These are phyloP conservation scores for Palythoa caribaeorum DNA, from an alignment of 92 coral and sea anemone genomes.

Conservation along the genomic window DNA sequence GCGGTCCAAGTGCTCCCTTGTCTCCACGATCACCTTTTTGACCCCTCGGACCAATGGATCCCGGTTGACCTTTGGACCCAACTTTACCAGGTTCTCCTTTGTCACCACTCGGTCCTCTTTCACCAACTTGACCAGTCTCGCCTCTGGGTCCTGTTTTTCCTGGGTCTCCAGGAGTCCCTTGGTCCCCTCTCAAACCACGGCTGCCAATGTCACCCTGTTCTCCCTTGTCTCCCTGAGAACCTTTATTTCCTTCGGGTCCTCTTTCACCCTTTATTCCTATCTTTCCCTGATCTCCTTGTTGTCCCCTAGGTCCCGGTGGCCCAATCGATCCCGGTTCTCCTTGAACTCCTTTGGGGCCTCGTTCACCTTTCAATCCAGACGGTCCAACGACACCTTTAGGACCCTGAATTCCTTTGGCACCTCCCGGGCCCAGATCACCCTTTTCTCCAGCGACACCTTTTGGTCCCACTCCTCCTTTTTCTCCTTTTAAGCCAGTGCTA, in stretches of 20 bases:
- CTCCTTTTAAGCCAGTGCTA: background rate
- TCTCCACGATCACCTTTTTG: constrained; percentile 7
- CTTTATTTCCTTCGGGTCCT: background rate
- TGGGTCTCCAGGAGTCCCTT: background rate
- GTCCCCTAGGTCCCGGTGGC: background rate
- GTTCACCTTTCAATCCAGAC: background rate
- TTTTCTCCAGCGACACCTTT: background rate
- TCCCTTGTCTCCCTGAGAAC: constrained; percentile 1
- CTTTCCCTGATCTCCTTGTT: background rate
- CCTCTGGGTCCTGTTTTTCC: background rate
- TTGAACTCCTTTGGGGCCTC: background rate
- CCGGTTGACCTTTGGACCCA: background rate
- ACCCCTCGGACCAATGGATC: background rate
- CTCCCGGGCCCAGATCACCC: background rate
- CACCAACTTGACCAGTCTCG: background rate
- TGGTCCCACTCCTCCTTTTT: constrained; percentile 19
- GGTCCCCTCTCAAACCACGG: background rate
- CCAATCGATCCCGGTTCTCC: constrained; percentile 11
- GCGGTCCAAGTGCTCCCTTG: background rate
- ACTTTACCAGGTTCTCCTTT: constrained; percentile 25
- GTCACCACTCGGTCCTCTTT: background rate
- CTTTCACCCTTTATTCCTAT: constrained; percentile 3
- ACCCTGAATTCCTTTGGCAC: constrained; percentile 19
- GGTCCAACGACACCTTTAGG: background rate
- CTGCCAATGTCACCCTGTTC: background rate